Evolutionary conservation across 2,888 invertebrate species (phyloP).

Genomic region (Cryptocephalus primarius): DNA sequence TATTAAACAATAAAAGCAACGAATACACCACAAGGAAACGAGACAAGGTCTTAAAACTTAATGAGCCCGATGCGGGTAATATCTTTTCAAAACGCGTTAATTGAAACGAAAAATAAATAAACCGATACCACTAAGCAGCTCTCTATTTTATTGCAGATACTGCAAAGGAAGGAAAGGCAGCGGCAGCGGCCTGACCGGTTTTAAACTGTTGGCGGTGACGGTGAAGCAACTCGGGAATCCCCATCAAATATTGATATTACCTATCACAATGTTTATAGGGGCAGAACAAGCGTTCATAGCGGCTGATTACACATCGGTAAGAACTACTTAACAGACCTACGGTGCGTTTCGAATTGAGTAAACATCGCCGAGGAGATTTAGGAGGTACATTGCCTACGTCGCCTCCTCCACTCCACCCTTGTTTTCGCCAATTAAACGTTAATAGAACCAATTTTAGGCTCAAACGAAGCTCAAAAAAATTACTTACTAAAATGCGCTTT

Average conservation of each 20-base stretch:
- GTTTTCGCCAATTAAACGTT: too few relatives aligned
- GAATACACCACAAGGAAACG: too few relatives aligned
- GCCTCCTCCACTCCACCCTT: background rate
- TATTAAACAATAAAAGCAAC: too few relatives aligned
- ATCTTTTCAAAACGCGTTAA: too few relatives aligned
- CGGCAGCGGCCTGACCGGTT: conserved; percentile 52
- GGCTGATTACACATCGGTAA: conserved; percentile 70
- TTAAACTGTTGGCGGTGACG: conserved; percentile 63
- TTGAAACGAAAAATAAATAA: too few relatives aligned
- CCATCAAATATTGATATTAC: conserved; percentile 74
- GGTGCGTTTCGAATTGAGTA: background rate
- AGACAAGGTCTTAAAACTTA: too few relatives aligned
- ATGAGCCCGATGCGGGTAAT: too few relatives aligned
- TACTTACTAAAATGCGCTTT: too few relatives aligned
- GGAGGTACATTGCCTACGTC: background rate
- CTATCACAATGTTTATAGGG: conserved; percentile 88
- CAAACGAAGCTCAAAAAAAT: too few relatives aligned
- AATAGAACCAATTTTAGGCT: too few relatives aligned
- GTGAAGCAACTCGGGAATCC: conserved; percentile 63
- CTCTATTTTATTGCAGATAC: conserved; percentile 38
- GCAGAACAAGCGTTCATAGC: conserved; percentile 88
- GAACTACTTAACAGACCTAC: conserved; percentile 18
- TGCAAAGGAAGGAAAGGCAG: conserved; percentile 46
- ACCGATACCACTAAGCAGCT: too few relatives aligned
- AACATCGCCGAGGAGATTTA: background rate